These are phyloP conservation scores for Sterrhoptilus dennistouni DNA, from an alignment of 2,113 vertebrate species.

Conservation along the genomic window DNA sequence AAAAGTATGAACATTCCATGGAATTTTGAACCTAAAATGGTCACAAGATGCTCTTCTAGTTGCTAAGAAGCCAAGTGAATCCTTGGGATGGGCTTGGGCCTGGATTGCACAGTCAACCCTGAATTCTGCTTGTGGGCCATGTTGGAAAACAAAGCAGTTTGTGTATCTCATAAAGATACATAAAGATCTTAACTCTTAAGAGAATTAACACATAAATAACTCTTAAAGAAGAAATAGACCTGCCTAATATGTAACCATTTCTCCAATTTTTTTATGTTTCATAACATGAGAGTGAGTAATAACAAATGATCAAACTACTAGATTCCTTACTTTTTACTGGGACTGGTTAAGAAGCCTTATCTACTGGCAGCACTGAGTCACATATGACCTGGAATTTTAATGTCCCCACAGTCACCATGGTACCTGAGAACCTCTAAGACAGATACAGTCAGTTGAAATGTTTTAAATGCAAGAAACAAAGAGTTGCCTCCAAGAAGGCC, in stretches of 20 bases:
- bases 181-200: too few species aligned
- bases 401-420: background rate
- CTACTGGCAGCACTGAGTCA: background rate
- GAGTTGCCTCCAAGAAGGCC: background rate
- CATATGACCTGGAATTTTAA: background rate
- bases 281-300: background rate
- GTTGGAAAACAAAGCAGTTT: background rate
- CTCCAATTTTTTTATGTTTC: background rate
- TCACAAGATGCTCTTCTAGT: background rate
- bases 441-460: background rate
- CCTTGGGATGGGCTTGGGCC: rapidly evolving
- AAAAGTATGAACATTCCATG: background rate
- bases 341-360: background rate
- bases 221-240: background rate
- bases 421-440: background rate
- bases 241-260: background rate
- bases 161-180: background rate
- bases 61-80: background rate
- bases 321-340: background rate
- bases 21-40: background rate
- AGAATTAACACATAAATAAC: background rate
- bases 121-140: background rate
- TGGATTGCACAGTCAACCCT: background rate
- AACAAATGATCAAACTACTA: background rate
- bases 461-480: background rate